phyloP scores from a whole-genome alignment of 2,113 vertebrate species.

The Gadus macrocephalus region DNA sequence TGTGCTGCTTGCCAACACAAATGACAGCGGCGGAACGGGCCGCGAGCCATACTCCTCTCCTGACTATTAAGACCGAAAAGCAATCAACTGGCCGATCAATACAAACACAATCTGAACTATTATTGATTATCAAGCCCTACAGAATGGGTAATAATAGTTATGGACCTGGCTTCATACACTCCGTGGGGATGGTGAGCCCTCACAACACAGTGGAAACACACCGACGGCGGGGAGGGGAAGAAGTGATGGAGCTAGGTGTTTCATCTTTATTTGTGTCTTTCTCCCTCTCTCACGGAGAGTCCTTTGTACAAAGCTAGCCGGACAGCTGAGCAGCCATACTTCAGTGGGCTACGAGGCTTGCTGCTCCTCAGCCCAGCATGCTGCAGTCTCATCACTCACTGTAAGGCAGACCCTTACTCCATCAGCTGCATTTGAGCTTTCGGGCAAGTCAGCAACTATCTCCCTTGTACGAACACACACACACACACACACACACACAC shows the following conservation, averaged over 20 bases:
- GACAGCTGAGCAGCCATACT: constrained; percentile 36
- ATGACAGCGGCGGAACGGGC: constrained; percentile 66
- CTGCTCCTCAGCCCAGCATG: constrained; percentile 61
- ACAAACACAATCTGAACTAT: constrained; percentile 66
- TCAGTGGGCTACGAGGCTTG: constrained; percentile 53
- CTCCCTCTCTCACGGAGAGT: constrained; percentile 7
- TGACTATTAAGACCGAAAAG: constrained; percentile 63
- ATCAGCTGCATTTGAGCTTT: constrained; percentile 69
- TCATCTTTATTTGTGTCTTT: neutral
- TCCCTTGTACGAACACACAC: constrained; percentile 29
- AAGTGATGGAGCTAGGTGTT: neutral
- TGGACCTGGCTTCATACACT: constrained; percentile 52
- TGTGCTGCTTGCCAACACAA: constrained; percentile 65
- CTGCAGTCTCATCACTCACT: constrained; percentile 75
- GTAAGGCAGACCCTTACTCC: constrained; percentile 68
- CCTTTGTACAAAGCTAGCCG: neutral
- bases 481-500: constrained; percentile 25
- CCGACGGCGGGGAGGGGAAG: neutral
- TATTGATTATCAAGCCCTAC: constrained; percentile 56
- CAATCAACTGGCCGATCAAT: constrained; percentile 62
- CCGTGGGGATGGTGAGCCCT: constrained; percentile 43
- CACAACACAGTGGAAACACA: neutral
- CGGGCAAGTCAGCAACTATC: constrained; percentile 71
- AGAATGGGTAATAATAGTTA: constrained; percentile 56
- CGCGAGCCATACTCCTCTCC: constrained; percentile 55